These are phyloP conservation scores for Charaxes varanes DNA, from an alignment of 1,140 invertebrate species.

Conservation along the genomic window DNA sequence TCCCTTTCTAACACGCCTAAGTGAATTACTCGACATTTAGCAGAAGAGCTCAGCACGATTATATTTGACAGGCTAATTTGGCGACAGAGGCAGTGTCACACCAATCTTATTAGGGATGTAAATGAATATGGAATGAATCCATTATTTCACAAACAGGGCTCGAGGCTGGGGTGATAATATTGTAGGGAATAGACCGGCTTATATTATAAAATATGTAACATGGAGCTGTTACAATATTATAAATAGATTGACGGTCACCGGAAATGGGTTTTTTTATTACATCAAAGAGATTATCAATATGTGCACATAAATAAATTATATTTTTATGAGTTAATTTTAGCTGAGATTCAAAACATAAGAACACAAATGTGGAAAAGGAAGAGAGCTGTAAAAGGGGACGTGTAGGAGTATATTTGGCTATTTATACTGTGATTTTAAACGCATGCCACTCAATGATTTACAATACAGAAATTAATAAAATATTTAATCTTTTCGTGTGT, in stretches of 20 bases:
- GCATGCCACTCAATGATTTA: no score
- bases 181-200: conserved; percentile 49
- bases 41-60: conserved; percentile 43
- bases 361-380: no score
- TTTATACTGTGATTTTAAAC: no score
- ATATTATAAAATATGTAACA: conserved; percentile 29
- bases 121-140: conserved; percentile 74
- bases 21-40: conserved; percentile 39
- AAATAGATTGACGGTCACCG: not conserved
- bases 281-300: no score
- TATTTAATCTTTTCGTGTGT: no score
- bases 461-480: no score
- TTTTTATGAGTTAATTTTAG: no score
- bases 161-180: conserved; percentile 55
- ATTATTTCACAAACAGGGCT: conserved; percentile 71
- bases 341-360: no score
- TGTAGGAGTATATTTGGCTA: no score
- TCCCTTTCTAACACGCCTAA: conserved; percentile 32
- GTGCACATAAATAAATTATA: no score
- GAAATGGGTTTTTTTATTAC: no score
- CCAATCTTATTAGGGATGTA: conserved; percentile 70
- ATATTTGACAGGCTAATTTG: conserved; percentile 66
- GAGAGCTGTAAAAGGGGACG: no score
- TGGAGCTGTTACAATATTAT: conserved; percentile 28
- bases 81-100: conserved; percentile 51